Conservation (phyloP, 1,140 invertebrate species). For the Sesamia nonagrioides region DNA sequence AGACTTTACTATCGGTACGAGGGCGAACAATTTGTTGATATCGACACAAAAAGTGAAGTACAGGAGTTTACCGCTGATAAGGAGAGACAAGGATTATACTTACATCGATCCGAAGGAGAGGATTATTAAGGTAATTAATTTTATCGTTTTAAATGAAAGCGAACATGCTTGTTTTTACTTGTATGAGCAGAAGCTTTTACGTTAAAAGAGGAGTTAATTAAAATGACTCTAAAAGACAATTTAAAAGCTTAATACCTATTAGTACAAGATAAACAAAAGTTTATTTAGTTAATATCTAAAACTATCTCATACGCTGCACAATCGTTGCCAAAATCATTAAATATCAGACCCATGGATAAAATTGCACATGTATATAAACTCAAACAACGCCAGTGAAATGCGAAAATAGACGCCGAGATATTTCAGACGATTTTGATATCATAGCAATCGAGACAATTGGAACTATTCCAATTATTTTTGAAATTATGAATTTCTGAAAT, state of each 20-base stretch:
- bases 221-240: too few species aligned
- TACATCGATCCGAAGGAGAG: constrained; percentile 74
- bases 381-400: not conserved
- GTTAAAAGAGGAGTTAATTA: not conserved
- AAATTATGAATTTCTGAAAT: constrained; percentile 26
- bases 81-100: constrained; percentile 75
- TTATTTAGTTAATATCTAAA: not conserved
- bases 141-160: constrained; percentile 1
- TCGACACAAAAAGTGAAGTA: constrained; percentile 77
- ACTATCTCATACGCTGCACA: not conserved
- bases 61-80: constrained; percentile 67
- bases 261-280: not conserved
- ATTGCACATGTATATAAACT: not conserved
- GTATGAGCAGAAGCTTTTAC: not conserved
- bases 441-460: constrained; percentile 33
- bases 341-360: not conserved
- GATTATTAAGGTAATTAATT: constrained; percentile 73
- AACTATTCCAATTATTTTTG: constrained; percentile 28
- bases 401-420: constrained; percentile 19
- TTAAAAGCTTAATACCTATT: not conserved
- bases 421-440: constrained; percentile 30
- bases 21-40: constrained; percentile 78
- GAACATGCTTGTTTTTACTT: too few species aligned
- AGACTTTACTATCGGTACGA: constrained; percentile 74
- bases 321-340: constrained; percentile 5